These are phyloP conservation scores for Hydrotaea diabolus DNA, from an alignment of 2,888 invertebrate species.

Conservation along the genomic window DNA sequence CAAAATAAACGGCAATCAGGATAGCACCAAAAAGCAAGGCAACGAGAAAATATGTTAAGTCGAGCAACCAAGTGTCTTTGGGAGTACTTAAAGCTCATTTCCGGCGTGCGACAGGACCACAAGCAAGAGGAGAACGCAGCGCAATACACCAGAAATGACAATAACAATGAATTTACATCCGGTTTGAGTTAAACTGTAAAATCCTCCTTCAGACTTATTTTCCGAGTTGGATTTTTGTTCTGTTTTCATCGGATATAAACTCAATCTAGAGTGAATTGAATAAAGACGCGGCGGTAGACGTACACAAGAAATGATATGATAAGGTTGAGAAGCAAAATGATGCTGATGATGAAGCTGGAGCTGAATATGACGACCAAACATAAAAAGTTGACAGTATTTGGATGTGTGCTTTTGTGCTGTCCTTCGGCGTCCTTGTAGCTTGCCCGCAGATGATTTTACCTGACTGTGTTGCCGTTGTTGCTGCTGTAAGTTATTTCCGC, in stretches of 20 bases:
- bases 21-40: neutral
- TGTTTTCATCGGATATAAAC: constrained; percentile 22
- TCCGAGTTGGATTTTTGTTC: neutral
- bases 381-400: neutral
- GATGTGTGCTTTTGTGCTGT: neutral
- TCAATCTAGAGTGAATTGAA: constrained; percentile 19
- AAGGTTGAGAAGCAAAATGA: constrained; percentile 31
- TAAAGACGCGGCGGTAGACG: neutral
- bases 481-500: neutral
- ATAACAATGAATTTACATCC: constrained; percentile 34
- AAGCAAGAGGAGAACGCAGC: neutral
- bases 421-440: neutral
- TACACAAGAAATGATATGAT: no score
- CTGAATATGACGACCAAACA: constrained; percentile 22
- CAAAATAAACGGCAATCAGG: neutral
- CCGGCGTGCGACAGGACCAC: constrained; percentile 12
- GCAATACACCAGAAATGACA: constrained; percentile 1
- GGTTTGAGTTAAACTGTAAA: constrained; percentile 19
- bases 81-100: constrained; percentile 34
- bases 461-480: constrained; percentile 7
- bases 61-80: neutral
- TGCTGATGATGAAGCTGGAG: constrained; percentile 20
- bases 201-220: neutral
- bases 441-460: neutral
- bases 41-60: neutral